Evolutionary conservation across 37 sponge, comb jelly and placozoan species (phyloP).

Genomic region (Spongia lamella): DNA sequence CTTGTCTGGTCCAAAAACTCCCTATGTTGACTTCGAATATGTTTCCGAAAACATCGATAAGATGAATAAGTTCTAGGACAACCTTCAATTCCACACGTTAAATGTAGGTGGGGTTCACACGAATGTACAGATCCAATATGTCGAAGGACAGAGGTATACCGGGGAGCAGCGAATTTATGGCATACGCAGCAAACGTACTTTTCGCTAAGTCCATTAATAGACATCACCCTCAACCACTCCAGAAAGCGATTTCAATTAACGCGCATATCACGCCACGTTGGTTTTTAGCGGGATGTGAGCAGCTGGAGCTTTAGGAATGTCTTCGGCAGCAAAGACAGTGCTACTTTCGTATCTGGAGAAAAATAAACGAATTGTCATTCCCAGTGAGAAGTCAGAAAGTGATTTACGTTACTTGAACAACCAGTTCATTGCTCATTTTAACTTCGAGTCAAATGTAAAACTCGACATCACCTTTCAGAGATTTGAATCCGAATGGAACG

Average conservation of each 20-base stretch:
- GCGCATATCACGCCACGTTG: too few species aligned
- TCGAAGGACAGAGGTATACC: slow-evolving; percentile 13
- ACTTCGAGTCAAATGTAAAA: slow-evolving; percentile 16
- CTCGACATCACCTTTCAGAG: slow-evolving; percentile 31
- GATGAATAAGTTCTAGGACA: slow-evolving; percentile 29
- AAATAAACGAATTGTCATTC: slow-evolving; percentile 17
- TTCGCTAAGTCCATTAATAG: too few species aligned
- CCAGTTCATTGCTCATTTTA: slow-evolving; percentile 24
- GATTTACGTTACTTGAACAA: not conserved
- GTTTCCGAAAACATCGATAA: slow-evolving; percentile 27
- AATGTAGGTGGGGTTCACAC: slow-evolving; percentile 26
- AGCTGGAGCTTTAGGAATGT: too few species aligned
- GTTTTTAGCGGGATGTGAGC: too few species aligned
- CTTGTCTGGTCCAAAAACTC: slow-evolving; percentile 5
- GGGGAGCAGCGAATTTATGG: slow-evolving; percentile 7
- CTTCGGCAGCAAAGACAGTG: too few species aligned
- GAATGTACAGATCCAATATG: slow-evolving; percentile 48
- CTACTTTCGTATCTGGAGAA: slow-evolving; percentile 12
- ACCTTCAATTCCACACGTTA: slow-evolving; percentile 50
- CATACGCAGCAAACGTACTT: slow-evolving; percentile 32
- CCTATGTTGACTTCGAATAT: slow-evolving; percentile 30
- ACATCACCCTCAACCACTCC: too few species aligned
- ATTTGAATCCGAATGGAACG: slow-evolving; percentile 42
- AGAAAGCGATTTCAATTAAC: too few species aligned
- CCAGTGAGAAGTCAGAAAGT: not conserved